Conservation (phyloP, 2,113 vertebrate species). For the Tragelaphus imberbis region DNA sequence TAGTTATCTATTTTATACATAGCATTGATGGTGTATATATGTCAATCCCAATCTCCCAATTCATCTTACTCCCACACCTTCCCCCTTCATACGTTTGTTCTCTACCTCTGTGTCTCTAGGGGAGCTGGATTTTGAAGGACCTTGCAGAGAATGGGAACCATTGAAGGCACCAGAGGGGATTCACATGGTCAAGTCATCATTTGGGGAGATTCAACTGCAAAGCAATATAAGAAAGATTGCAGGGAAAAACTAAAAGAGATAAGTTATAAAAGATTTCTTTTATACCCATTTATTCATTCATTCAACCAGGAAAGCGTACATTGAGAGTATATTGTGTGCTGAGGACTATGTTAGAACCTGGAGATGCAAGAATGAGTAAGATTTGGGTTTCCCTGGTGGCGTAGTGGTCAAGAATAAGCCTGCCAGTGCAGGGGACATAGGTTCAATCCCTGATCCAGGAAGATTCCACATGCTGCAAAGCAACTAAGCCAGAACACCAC, state of each 20-base stretch:
- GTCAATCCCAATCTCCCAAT: not conserved
- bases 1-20: not conserved
- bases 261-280: not conserved
- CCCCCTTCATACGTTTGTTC: not conserved
- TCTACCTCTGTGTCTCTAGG: not conserved
- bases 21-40: not conserved
- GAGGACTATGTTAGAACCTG: not conserved
- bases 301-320: not conserved
- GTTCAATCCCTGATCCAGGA: not conserved
- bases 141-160: not conserved
- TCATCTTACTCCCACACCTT: not conserved
- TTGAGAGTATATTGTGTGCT: not conserved
- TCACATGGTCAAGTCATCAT: not conserved
- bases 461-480: not conserved
- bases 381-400: not conserved
- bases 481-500: not conserved
- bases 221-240: not conserved
- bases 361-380: not conserved
- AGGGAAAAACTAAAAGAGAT: not conserved
- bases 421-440: not conserved
- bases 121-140: not conserved
- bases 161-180: not conserved
- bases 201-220: not conserved
- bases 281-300: not conserved
- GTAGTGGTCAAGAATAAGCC: not conserved